Evolutionary conservation across 2,888 invertebrate genomes (phyloP), one percentile per base, ranked within the genome.

Genomic region (Lasius platythorax): DNA sequence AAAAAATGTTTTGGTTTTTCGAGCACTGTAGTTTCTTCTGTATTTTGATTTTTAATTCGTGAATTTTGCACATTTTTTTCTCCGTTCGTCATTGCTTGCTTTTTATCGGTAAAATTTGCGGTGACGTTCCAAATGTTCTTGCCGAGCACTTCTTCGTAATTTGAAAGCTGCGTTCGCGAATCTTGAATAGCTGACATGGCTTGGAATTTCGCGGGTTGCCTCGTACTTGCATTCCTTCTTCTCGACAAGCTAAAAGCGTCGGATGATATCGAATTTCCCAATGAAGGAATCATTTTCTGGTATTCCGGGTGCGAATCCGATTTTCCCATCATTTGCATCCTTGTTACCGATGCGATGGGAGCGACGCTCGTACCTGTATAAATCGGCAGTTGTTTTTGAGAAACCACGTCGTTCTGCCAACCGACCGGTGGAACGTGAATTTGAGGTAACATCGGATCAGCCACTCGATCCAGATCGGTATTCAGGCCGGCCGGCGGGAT

Each of bases 1-100:
- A 94, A 94, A 61, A 94, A 94, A 61, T 94, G 94, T 53, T 91
- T 93, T 0, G 92, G 92, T 43, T 91, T 92, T 30, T 90, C 91
- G 2, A 85, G 40, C 18, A 73, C 72, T 0, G 61, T 15, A 18
- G 46, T 61, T 6, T 78, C 83, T 0, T 85, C 84, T 0, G 46
- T 18, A 0, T 82, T 67, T 9, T 30, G 66, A 58, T 43, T 30
- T 15, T 74, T 73, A 15, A 40, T 33, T 43, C 3, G 46, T 6
- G n/a, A 3, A 6, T 50, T 23, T 3, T 56, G 46, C 9, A 40
- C 53, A 37, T 67, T 33, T 11, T 53, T 64, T 33, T 63, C 4
- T 3, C 9, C 33, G 9, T 67, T 88, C 28, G 4, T n/a, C 6
- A 61, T 68, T 43, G 11, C 18, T 9, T 43, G 61, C 33, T 43